Conservation (phyloP, 2,113 vertebrate species). For the Hirundichthys speculiger region DNA sequence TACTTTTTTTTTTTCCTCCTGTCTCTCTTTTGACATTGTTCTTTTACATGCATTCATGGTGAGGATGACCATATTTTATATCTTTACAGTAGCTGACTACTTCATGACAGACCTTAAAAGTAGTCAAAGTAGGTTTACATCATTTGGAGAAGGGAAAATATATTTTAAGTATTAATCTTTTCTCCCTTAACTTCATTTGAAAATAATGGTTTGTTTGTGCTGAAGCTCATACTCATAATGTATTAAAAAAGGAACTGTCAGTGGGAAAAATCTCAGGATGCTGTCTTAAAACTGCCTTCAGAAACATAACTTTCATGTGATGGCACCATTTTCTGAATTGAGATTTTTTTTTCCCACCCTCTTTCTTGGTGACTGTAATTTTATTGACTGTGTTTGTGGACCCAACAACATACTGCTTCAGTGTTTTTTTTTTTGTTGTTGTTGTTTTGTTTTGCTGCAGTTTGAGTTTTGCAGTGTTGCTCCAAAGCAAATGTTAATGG, state of each 20-base stretch:
- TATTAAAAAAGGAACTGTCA: conserved; percentile 1
- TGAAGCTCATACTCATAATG: background rate
- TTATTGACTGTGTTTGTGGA: conserved; percentile 9
- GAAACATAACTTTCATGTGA: conserved; percentile 25
- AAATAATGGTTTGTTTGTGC: conserved; percentile 14
- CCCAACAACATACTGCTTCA: background rate
- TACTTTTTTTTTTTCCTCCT: background rate
- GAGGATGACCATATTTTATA: conserved; percentile 24
- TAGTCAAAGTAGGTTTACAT: background rate
- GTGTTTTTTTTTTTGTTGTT: conserved; percentile 5
- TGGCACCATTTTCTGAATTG: background rate
- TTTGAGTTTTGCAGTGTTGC: conserved; percentile 10
- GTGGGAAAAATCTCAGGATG: background rate
- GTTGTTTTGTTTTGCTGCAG: background rate
- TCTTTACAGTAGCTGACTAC: conserved; percentile 1
- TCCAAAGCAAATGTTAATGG: conserved; percentile 4
- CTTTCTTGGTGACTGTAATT: conserved; percentile 1
- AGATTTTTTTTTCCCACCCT: background rate
- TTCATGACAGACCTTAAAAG: conserved; percentile 9
- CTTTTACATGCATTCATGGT: conserved; percentile 24
- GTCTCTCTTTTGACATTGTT: conserved; percentile 16
- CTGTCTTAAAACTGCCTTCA: conserved; percentile 4
- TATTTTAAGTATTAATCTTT: conserved; percentile 1
- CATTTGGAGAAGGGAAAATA: background rate
- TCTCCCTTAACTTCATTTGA: conserved; percentile 16